These are phyloP conservation scores for Matsumyia berberina DNA, from an alignment of 2,888 invertebrate species.

Conservation along the genomic window DNA sequence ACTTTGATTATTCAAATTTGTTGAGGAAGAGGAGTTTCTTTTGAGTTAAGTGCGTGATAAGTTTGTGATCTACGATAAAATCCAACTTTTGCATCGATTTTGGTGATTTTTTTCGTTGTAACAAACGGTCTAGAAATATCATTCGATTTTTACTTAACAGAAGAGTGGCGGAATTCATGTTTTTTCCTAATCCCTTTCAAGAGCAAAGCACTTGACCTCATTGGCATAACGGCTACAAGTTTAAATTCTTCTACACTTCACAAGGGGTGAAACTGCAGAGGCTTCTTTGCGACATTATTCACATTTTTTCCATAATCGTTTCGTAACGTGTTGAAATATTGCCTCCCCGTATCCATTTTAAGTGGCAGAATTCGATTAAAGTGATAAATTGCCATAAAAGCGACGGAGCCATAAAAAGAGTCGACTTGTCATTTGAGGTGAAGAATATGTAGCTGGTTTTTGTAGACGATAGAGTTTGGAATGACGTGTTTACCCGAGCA, in stretches of 20 bases:
- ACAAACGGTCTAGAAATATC: no score
- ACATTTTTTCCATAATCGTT: conserved; percentile 26
- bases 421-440: neutral
- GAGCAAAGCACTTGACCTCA: neutral
- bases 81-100: no score
- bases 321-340: conserved; percentile 20
- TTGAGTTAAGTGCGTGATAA: neutral
- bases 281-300: conserved; percentile 40
- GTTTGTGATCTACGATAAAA: no score
- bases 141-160: no score
- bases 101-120: no score
- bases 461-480: neutral
- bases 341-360: conserved; percentile 27
- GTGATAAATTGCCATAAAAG: conserved; percentile 3
- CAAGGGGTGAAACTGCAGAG: conserved; percentile 13
- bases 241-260: conserved; percentile 23
- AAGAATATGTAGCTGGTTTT: neutral
- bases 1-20: neutral
- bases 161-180: no score
- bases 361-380: conserved; percentile 20
- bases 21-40: neutral
- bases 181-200: neutral
- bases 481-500: no score
- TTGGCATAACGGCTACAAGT: conserved; percentile 29
- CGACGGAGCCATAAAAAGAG: neutral